Conservation (phyloP, 2,113 vertebrate species). For the Rhinoderma darwinii region DNA sequence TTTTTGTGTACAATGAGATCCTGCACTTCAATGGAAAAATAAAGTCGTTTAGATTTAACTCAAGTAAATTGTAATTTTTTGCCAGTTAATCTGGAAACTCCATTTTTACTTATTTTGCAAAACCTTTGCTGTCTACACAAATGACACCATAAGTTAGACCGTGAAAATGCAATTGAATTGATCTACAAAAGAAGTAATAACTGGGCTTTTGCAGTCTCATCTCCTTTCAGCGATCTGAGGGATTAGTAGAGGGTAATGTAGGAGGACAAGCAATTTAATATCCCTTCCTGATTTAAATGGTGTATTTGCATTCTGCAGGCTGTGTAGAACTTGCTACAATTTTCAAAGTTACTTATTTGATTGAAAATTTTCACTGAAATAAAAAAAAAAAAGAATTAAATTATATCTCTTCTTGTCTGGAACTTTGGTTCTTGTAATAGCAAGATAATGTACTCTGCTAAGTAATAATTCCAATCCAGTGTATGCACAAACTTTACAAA, state of each 20-base stretch:
- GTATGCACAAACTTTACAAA: conserved; percentile 14
- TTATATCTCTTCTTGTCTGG: conserved; percentile 24
- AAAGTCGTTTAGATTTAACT: conserved; percentile 15
- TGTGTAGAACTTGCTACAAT: conserved; percentile 43
- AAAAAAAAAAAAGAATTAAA: conserved; percentile 44
- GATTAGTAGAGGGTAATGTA: conserved; percentile 55
- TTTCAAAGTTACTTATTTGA: conserved; percentile 52
- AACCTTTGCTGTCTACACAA: conserved; percentile 48
- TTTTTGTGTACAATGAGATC: background rate
- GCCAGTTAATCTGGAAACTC: conserved; percentile 35
- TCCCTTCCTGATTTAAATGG: conserved; percentile 51
- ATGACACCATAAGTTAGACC: conserved; percentile 32
- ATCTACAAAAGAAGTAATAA: conserved; percentile 56
- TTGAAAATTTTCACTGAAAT: conserved; percentile 48
- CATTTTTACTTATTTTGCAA: conserved; percentile 45
- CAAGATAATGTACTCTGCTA: conserved; percentile 17
- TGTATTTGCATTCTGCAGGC: conserved; percentile 55
- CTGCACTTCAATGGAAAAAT: background rate
- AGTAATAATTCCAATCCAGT: background rate
- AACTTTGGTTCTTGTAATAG: conserved; percentile 3
- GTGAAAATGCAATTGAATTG: conserved; percentile 50
- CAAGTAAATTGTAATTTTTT: conserved; percentile 35
- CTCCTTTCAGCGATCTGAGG: conserved; percentile 47
- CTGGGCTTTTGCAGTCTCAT: conserved; percentile 48
- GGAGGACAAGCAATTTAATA: conserved; percentile 55